A percentile compares a stretch with the other conserved stretches of the same genome.
These are phyloP conservation scores for Cirrhinus molitorella DNA, from an alignment of 2,797 vertebrate genomes.

Conservation along the genomic window DNA sequence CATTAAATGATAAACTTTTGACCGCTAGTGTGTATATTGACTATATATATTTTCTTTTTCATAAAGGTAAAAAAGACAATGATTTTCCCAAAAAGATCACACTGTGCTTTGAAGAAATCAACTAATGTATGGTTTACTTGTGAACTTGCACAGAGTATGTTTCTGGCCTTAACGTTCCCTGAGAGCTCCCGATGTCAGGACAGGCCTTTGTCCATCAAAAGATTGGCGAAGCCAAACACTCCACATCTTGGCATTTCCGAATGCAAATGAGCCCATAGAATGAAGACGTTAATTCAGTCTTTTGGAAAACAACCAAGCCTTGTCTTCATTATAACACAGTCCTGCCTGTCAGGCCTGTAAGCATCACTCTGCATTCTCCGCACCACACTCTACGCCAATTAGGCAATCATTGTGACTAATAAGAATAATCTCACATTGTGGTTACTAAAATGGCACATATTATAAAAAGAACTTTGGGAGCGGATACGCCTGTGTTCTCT, in stretches of 20 bases:
- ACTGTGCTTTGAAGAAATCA: not conserved
- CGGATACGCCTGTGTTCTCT: conserved; percentile 36
- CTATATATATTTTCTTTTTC: too few relatives aligned
- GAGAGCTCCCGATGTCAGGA: conserved; percentile 2
- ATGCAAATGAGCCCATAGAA: conserved; percentile 48
- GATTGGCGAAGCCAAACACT: not conserved
- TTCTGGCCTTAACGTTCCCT: not conserved
- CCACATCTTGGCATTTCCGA: conserved; percentile 37
- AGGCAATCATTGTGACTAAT: conserved; percentile 46
- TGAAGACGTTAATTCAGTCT: conserved; percentile 45
- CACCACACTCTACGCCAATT: conserved; percentile 20
- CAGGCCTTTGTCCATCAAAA: conserved; percentile 28
- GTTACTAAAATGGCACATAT: conserved; percentile 22
- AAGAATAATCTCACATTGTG: conserved; percentile 43
- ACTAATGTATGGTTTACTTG: conserved; percentile 21
- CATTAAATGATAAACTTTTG: too few relatives aligned
- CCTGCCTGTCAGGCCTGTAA: conserved; percentile 19
- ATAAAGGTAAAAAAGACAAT: too few relatives aligned
- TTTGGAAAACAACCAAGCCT: conserved; percentile 37
- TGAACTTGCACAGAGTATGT: conserved; percentile 13
- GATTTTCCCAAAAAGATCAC: too few relatives aligned
- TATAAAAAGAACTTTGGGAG: conserved; percentile 39
- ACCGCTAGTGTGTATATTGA: too few relatives aligned
- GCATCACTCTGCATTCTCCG: conserved; percentile 23
- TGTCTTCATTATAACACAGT: conserved; percentile 43